Evolutionary conservation across 1,140 invertebrate genomes (phyloP), one percentile per base, ranked within the genome.

Genomic region (Oreohelix idahoensis): DNA sequence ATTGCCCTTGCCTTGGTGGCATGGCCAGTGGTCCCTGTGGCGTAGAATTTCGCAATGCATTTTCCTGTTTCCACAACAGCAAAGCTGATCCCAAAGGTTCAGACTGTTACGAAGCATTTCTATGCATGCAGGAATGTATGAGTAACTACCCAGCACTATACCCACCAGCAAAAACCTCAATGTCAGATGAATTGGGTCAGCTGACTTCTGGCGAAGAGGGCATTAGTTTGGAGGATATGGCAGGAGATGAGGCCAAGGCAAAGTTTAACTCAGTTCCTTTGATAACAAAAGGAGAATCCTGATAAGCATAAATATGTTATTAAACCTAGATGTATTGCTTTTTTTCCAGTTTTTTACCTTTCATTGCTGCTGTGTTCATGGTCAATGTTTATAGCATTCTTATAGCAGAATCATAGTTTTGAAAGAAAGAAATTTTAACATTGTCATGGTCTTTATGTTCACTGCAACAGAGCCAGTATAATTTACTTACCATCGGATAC

Each of bases 21-120:
- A 98, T 98, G 96, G 96, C 97, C 10, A 97, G 96, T 8, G 98
- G 98, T 1, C 98, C 98, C 0, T 99, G 98, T 92, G 98, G 97
- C 0, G 93, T 96, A 23, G 95, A 97, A 91, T 99, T 99, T 92
- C 93, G 97, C 77, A 96, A 98, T 85, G 97, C 98, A 0, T 98
- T 99, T 91, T 96, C 96, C 32, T 99, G 98, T 93, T 98, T 98
- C 92, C 97, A 98, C 92, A 97, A 97, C 88, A 96, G 95, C 79
- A 93, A 92, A 88, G 93, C 89, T 20, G 69, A 96, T 96, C 10
- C 95, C 95, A 0, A 97, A 97, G 91, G 97, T 96, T 86, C 87
- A 29, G 97, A 99, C 87, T 99, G 98, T 92, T 96, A 96, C 88
- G 96, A 97, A 83, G 94, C 96, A 79, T 99, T 99, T 93, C 95